phyloP scores from a whole-genome alignment of 2,888 invertebrate species.

The Gerris lacustris region DNA sequence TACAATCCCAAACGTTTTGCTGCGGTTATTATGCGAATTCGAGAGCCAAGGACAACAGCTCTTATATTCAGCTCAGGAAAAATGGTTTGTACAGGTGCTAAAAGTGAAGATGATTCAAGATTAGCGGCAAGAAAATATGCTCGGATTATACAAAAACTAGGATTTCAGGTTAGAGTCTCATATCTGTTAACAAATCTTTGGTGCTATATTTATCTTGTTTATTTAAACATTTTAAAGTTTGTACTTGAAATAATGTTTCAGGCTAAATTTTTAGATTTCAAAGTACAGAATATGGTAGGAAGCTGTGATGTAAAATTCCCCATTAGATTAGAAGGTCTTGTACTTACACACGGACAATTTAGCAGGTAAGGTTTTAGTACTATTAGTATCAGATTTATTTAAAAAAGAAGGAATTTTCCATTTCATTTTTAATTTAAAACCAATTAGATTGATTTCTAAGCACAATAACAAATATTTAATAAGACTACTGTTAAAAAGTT shows the following conservation, averaged over 20 bases:
- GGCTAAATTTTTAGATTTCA: constrained; percentile 67
- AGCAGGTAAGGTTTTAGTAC: constrained; percentile 40
- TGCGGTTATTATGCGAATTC: constrained; percentile 89
- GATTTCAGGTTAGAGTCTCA: constrained; percentile 47
- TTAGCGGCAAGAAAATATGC: constrained; percentile 71
- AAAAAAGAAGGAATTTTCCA: too few species aligned
- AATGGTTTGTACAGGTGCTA: constrained; percentile 79
- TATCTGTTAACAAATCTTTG: constrained; percentile 6
- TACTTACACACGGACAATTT: constrained; percentile 70
- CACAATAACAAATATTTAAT: too few species aligned
- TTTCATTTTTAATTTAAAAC: too few species aligned
- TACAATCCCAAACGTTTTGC: constrained; percentile 99
- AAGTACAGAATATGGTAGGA: constrained; percentile 77
- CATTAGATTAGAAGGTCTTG: constrained; percentile 64
- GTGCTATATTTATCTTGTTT: constrained; percentile 19
- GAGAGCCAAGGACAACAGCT: constrained; percentile 76
- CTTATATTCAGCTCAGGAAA: constrained; percentile 73
- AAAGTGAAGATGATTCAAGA: constrained; percentile 66
- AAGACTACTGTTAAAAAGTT: too few species aligned
- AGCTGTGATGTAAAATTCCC: constrained; percentile 79
- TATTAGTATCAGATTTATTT: too few species aligned
- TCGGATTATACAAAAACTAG: constrained; percentile 66
- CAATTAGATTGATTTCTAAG: too few species aligned
- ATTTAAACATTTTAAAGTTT: not conserved
- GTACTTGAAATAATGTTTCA: constrained; percentile 32